Evolutionary conservation across 2,888 invertebrate species (phyloP).

Genomic region (Lampropteryx suffumata): DNA sequence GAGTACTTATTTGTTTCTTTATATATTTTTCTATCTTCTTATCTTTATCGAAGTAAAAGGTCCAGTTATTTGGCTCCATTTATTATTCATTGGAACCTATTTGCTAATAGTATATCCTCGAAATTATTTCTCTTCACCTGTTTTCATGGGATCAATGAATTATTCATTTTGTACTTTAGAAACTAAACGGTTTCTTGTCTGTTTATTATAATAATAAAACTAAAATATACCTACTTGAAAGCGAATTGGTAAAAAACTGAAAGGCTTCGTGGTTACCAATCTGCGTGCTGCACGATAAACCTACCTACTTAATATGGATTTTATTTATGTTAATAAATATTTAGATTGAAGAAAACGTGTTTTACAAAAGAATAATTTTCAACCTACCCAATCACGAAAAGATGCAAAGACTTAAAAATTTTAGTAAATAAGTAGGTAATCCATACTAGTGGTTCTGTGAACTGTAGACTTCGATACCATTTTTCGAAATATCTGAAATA

Average conservation of each 20-base stretch:
- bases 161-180: conserved; percentile 3
- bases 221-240: background rate
- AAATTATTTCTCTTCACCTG: background rate
- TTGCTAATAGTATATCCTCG: background rate
- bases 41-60: no score
- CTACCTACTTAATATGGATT: conserved; percentile 31
- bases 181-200: background rate
- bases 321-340: conserved; percentile 5
- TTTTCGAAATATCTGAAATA: no score
- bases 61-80: background rate
- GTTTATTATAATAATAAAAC: background rate
- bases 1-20: no score
- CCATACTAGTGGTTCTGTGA: no score
- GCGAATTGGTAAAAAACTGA: conserved; percentile 2
- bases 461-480: no score
- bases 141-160: background rate
- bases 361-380: background rate
- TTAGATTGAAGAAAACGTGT: background rate
- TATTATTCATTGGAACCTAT: conserved; percentile 1
- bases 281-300: conserved; percentile 49
- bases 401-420: no score
- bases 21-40: no score
- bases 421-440: no score
- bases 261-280: conserved; percentile 38
- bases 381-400: no score